Evolutionary conservation across 1,140 invertebrate genomes (phyloP).

Genomic region (Drosophila sturtevanti): DNA sequence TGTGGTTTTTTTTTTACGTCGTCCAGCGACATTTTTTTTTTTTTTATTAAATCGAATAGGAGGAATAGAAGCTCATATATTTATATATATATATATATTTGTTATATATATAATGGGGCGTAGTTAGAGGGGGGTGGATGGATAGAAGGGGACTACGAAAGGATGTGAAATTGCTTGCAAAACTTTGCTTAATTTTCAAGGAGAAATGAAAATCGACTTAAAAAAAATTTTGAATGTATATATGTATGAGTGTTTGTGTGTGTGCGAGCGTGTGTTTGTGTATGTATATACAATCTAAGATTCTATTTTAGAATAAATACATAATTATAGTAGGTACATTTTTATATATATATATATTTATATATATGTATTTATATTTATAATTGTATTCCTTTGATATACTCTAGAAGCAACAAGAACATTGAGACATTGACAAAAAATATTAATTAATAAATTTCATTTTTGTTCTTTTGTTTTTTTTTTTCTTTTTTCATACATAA

Average conservation of each 20-base stretch:
- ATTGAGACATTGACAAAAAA: constrained; percentile 10
- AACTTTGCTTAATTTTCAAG: not conserved
- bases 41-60: constrained; percentile 56
- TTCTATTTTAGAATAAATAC: constrained; percentile 22
- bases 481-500: not conserved
- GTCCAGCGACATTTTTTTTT: constrained; percentile 74
- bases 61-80: constrained; percentile 11
- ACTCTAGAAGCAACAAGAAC: constrained; percentile 12
- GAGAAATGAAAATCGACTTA: not conserved
- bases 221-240: constrained; percentile 6
- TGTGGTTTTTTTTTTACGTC: constrained; percentile 54
- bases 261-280: constrained; percentile 25
- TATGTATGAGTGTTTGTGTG: constrained; percentile 25
- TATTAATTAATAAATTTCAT: constrained; percentile 4
- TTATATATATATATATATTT: not conserved
- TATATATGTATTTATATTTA: constrained; percentile 26
- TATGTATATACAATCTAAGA: constrained; percentile 59
- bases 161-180: not conserved
- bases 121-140: not conserved
- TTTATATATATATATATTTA: constrained; percentile 16
- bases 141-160: not conserved
- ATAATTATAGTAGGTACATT: constrained; percentile 15
- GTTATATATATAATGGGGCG: not conserved
- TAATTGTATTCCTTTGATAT: constrained; percentile 1
- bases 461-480: constrained; percentile 1